Base-by-base conservation (phyloP, 2,888 invertebrate species). In the Limnephilus lunatus region DNA sequence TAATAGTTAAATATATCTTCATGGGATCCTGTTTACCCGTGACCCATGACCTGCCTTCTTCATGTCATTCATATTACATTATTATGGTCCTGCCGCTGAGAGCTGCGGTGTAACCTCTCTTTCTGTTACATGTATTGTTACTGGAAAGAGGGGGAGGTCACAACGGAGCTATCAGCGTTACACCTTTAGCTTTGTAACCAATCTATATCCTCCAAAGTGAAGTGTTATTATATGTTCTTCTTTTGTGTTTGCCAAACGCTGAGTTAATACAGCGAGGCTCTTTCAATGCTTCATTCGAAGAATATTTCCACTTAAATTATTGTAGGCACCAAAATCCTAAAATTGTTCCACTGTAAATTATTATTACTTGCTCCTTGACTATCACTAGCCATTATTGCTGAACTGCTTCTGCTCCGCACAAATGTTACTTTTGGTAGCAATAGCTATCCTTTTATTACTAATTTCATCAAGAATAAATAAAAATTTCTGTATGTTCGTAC, bases 1-100 rank as follows among this genome's bases (percentile, higher is more conserved):
- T 86, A 44, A 86, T 86, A 86, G 31, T 35, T 30, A 82, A 82
- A 82, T 32, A 82, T 82, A 31, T 82, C 30, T 31, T 15, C 25
- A 39, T n/a, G 83, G 35, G 83, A 68, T 68, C 25, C 68, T 53
- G 68, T 68, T 25, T 25, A 68, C 68, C 68, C 68, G 68, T 53
- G 53, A 53, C 53, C 53, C 19, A 5, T 68, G 68, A 68, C 68
- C 68, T 68, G 68, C 68, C 68, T 68, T 68, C 68, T 68, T 68
- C 68, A 68, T 68, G 68, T 68, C 68, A 68, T n/a, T 68, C 68
- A 68, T 68, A 25, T 68, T 68, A 7, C 68, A 25, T 68, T n/a
- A 68, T 68, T 68, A 25, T 9, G n/a, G 68, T 68, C 25, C 25
- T 68, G 68, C 2, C 68, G n/a, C 25, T 25, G 68, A 68, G 68